A percentile compares a stretch with the other conserved stretches of the same genome.
Evolutionary conservation across 2,888 invertebrate species (phyloP).

Genomic region (Copidosoma aretas): DNA sequence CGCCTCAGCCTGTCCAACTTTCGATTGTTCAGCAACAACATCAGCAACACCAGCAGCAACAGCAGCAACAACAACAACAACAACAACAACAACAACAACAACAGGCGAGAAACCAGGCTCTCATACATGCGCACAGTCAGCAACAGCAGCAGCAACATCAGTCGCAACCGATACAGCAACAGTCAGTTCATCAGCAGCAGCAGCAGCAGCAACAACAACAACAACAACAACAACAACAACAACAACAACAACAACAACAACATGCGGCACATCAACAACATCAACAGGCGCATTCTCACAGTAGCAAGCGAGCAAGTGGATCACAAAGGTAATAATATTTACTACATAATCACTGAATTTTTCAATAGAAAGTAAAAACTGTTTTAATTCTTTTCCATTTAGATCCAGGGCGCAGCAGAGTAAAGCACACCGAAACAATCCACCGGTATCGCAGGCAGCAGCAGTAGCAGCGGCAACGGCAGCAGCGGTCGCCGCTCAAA

Average conservation of each 20-base stretch:
- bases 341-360: background rate
- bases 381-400: background rate
- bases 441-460: slow-evolving; percentile 47
- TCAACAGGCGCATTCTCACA: slow-evolving; percentile 51
- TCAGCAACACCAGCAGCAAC: slow-evolving; percentile 51
- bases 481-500: slow-evolving; percentile 46
- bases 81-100: slow-evolving; percentile 49
- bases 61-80: slow-evolving; percentile 46
- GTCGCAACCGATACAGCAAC: slow-evolving; percentile 49
- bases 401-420: slow-evolving; percentile 58
- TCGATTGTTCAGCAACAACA: slow-evolving; percentile 56
- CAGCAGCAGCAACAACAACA: slow-evolving; percentile 51
- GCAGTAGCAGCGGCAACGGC: background rate
- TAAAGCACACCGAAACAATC: slow-evolving; percentile 56
- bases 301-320: slow-evolving; percentile 57
- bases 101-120: slow-evolving; percentile 38
- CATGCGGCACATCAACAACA: slow-evolving; percentile 52
- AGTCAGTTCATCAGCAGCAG: slow-evolving; percentile 51
- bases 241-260: slow-evolving; percentile 51
- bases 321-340: slow-evolving; percentile 49
- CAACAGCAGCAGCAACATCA: slow-evolving; percentile 54
- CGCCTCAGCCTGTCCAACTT: slow-evolving; percentile 58
- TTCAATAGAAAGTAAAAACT: background rate
- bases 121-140: slow-evolving; percentile 46
- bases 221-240: slow-evolving; percentile 53